Evolutionary conservation across 2,113 vertebrate species (phyloP).

Genomic region (Tamias sibiricus): DNA sequence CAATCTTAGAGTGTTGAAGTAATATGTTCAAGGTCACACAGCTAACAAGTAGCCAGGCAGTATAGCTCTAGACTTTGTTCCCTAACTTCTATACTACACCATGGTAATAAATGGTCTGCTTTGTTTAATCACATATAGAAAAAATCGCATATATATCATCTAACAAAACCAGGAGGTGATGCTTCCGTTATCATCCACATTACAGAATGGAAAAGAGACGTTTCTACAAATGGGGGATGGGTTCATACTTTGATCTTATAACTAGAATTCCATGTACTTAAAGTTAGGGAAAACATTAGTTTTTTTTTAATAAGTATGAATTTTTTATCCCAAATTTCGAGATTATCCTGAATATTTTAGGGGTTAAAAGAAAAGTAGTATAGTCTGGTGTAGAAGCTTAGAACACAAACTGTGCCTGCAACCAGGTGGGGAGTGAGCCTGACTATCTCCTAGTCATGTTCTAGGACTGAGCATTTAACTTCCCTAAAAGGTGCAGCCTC

Average conservation of each 20-base stretch:
- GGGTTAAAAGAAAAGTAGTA: neutral
- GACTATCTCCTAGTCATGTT: neutral
- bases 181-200: neutral
- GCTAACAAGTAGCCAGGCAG: neutral
- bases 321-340: constrained; percentile 27
- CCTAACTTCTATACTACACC: neutral
- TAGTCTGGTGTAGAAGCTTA: neutral
- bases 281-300: neutral
- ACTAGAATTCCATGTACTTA: neutral
- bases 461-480: neutral
- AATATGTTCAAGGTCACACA: neutral
- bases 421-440: neutral
- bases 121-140: neutral
- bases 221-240: neutral
- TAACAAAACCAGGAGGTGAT: neutral
- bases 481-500: neutral
- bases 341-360: neutral
- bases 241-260: neutral
- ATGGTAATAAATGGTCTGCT: neutral
- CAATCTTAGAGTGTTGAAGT: neutral
- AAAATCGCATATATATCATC: neutral
- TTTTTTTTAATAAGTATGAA: neutral
- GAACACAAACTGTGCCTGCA: neutral
- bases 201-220: neutral
- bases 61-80: neutral